phyloP scores from a whole-genome alignment of 2,797 vertebrate genomes.

The Oceanodroma leucorhoa region DNA sequence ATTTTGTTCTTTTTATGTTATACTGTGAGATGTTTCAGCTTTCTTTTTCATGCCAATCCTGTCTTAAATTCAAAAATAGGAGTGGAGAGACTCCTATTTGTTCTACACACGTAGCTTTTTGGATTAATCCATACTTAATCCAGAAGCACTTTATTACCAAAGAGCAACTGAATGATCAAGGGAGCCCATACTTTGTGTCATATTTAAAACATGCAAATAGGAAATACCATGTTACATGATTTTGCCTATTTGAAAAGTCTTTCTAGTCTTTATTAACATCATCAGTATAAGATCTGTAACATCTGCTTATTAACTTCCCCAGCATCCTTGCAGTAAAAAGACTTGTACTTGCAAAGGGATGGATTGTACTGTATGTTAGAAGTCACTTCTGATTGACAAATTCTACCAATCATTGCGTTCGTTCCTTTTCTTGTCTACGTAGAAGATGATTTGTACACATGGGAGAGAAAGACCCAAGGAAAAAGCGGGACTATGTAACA shows the following conservation, averaged over 20 bases:
- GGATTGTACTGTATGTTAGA: background rate
- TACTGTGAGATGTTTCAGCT: background rate
- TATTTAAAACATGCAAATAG: background rate
- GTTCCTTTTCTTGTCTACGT: fast-evolving
- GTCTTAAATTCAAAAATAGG: background rate
- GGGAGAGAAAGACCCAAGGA: background rate
- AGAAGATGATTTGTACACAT: background rate
- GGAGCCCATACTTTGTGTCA: background rate
- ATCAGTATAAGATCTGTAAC: background rate
- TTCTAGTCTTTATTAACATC: background rate
- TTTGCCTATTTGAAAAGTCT: background rate
- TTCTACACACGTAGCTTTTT: background rate
- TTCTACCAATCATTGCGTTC: fast-evolving
- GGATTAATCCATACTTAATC: background rate
- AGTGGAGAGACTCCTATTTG: background rate
- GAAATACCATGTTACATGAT: background rate
- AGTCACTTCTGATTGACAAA: background rate
- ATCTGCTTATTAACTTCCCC: background rate
- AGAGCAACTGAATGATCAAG: background rate
- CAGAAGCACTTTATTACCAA: background rate
- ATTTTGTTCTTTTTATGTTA: constrained; percentile 42
- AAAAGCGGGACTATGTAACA: background rate
- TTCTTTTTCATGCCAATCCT: constrained; percentile 27
- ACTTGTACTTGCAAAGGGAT: background rate
- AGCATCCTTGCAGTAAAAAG: background rate